Base-by-base conservation (phyloP, 2,888 invertebrate genomes). In the Xanthia togata region DNA sequence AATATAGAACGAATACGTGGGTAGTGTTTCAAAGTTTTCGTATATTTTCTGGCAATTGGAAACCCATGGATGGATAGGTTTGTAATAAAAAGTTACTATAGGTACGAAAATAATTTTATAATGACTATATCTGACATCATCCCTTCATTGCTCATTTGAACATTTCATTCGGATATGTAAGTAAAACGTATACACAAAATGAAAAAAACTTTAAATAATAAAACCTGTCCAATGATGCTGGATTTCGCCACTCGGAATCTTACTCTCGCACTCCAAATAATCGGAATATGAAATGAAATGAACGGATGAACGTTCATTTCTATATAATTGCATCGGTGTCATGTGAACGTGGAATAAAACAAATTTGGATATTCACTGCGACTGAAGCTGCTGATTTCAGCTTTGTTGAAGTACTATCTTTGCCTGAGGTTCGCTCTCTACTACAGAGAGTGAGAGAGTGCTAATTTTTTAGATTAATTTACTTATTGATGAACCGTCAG, bases 1-100 rank as follows among this genome's bases (percentile, higher is more conserved):
- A 57, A 82, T 82, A 0, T 68, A 6, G 35, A 23, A 50, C 44
- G 20, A 44, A 47, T 11, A 38, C 5, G 38, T 59, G 20, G 31
- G 4, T 55, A 0, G n/a, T 4, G 14, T 62, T 72, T 44, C 44
- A 26, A 50, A 41, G 17, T 23, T n/a, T 65, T 65, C 8, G 17
- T 63, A 31, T 5, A 11, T 63, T 70, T 44, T 44, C 14, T 4
- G 6, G 17, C 1, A 47, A n/a, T 31, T 55, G 11, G 55, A 11
- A 26, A 26, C 26, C 6, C 0, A 26, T 0, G 8, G 20, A n/a
- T 67, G n/a, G 9, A n/a, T 14, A 31, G 31, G 31, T 47, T 0
- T 3, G 20, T 55, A 55, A 55, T 53, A 53, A n/a, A n/a, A 12
- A 53, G n/a, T 11, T n/a, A n/a, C n/a, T n/a, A 53, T 23, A 50